Evolutionary conservation across 2,797 vertebrate species (phyloP).

Genomic region (Luscinia megarhynchos): DNA sequence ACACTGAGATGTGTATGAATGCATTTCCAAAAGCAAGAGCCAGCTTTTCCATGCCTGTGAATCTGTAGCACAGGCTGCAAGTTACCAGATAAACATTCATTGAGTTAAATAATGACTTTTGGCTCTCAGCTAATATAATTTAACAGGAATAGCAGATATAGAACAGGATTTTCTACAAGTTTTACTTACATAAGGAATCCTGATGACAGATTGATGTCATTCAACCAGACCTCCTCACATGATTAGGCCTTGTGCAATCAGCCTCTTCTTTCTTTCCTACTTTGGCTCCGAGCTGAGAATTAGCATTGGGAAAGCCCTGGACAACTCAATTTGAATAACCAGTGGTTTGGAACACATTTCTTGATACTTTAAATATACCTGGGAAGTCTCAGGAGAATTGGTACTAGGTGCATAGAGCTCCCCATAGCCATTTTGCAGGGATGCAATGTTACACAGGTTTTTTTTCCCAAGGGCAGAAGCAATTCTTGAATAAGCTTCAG

Average conservation of each 20-base stretch:
- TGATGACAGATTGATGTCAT: background rate
- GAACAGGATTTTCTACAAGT: background rate
- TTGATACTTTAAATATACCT: background rate
- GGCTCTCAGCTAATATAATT: background rate
- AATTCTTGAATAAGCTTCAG: background rate
- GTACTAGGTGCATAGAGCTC: background rate
- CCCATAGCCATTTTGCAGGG: background rate
- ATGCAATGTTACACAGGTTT: fast-evolving
- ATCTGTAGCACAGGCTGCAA: background rate
- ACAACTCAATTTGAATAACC: background rate
- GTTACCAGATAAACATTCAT: background rate
- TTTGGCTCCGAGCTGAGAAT: slow-evolving; percentile 7
- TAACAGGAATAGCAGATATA: background rate
- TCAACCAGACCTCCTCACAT: background rate
- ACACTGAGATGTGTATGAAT: background rate
- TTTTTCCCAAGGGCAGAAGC: background rate
- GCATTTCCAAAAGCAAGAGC: slow-evolving; percentile 7
- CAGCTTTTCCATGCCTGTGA: background rate
- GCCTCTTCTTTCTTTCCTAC: background rate
- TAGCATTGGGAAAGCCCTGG: background rate
- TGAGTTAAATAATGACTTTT: background rate
- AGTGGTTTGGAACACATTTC: background rate
- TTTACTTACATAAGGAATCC: slow-evolving; percentile 6
- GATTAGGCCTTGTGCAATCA: background rate
- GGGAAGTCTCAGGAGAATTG: background rate